Evolutionary conservation across 2,113 vertebrate species (phyloP).

Genomic region (Pitta sordida): DNA sequence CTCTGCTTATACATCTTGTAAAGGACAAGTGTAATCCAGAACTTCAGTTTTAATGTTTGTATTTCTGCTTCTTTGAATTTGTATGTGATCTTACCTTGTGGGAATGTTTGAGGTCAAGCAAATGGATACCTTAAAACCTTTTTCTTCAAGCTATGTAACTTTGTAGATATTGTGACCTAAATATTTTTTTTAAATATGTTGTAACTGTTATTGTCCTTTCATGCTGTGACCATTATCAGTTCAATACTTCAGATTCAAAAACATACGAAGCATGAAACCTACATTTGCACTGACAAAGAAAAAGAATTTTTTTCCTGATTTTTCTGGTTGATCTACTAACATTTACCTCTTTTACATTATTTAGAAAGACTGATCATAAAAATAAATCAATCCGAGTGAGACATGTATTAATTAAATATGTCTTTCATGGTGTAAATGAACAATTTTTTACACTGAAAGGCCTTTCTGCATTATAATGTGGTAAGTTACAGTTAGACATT

Average conservation of each 20-base stretch:
- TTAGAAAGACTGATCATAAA: not conserved
- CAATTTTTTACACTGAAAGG: not conserved
- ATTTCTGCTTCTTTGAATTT: conserved; percentile 34
- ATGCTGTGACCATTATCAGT: not conserved
- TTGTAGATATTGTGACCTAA: not conserved
- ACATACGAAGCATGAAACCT: not conserved
- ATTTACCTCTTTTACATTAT: not conserved
- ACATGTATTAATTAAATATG: not conserved
- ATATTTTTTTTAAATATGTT: not conserved
- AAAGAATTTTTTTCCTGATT: not conserved
- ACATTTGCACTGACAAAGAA: not conserved
- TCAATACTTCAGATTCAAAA: not conserved
- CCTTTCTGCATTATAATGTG: not conserved
- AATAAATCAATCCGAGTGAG: not conserved
- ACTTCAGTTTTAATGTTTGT: not conserved
- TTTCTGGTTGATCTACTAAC: not conserved
- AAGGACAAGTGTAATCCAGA: conserved; percentile 28
- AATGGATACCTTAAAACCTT: not conserved
- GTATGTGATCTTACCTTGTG: not conserved
- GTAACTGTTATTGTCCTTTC: not conserved
- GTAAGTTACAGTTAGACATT: not conserved
- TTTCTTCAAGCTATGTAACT: not conserved
- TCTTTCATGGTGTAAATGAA: not conserved
- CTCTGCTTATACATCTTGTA: conserved; percentile 37
- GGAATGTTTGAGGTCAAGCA: conserved; percentile 1